Base-by-base conservation (phyloP, 1,140 invertebrate species). In the Pogonomyrmex californicus region DNA sequence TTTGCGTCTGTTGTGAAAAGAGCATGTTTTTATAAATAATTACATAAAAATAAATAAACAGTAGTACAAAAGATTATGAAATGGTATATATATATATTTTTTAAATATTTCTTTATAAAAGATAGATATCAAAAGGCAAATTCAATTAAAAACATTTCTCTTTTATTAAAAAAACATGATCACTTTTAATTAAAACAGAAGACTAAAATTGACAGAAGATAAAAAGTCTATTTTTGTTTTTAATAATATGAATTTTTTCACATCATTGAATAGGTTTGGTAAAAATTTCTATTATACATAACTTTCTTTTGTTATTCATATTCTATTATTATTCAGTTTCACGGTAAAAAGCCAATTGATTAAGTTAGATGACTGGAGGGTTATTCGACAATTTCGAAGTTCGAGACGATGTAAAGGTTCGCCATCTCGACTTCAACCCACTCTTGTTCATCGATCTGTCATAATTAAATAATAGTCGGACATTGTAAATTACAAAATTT, bases 261-360 rank as follows among this genome's bases (percentile, higher is more conserved):
- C 1, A 47, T 23, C 4, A 1, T 10, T 23, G 51, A 47, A 44
- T 17, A 41, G 4, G 1, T 68, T 4, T 66, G 38, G 3, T 44
- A 10, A 58, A 82, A 82, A 82, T 82, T 58, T 82, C 38, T 33
- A 33, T 33, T 62, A 56, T 17, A 10, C 12, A 47, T 66, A 10
- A 54, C 14, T 17, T 41, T 81, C 77, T 71, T 36, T 58, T 30
- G 12, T 49, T 76, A 54, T 62, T 63, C 36, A 73, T 86, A 86
- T 88, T 65, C 23, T 47, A 90, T 90, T 88, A 92, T 90, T 92
- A 91, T 90, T 92, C 87, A 88, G 79, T 85, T 87, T 87, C 36
- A 63, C 60, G 60, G 77, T 78, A 87, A 82, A 73, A 81, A 90
- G 89, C 86, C 88, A 92, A 91, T 91, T 91, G 92, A 86, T 81